phyloP scores from a whole-genome alignment of 2,888 invertebrate genomes.

The Agonopterix arenella region DNA sequence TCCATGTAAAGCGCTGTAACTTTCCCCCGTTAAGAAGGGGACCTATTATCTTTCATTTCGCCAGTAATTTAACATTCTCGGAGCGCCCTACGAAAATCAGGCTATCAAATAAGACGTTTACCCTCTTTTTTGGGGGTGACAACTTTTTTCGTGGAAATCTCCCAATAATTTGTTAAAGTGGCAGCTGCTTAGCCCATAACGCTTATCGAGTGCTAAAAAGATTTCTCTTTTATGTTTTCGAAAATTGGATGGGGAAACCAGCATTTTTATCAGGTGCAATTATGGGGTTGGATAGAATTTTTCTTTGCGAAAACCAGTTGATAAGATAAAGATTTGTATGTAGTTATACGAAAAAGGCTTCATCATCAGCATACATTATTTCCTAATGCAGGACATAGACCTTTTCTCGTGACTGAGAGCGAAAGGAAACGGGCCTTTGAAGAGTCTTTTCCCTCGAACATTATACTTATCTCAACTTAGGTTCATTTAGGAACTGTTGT shows the following conservation, averaged over 20 bases:
- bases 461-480: no score
- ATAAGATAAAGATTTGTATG: no score
- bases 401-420: no score
- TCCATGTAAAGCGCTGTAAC: slow-evolving; percentile 43
- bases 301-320: no score
- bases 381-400: no score
- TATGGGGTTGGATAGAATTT: not conserved
- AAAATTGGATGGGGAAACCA: slow-evolving; percentile 9
- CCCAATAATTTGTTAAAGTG: slow-evolving; percentile 74
- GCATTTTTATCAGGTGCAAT: slow-evolving; percentile 8
- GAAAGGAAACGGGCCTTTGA: no score
- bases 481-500: no score
- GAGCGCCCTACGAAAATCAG: slow-evolving; percentile 63
- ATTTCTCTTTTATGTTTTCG: slow-evolving; percentile 22
- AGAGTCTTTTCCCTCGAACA: no score
- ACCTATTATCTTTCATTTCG: slow-evolving; percentile 75
- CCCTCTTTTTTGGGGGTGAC: slow-evolving; percentile 60
- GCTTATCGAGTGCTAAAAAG: slow-evolving; percentile 57
- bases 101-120: slow-evolving; percentile 68
- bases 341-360: no score
- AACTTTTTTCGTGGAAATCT: slow-evolving; percentile 68
- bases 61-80: slow-evolving; percentile 73
- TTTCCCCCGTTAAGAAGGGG: slow-evolving; percentile 57
- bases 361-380: no score
- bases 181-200: slow-evolving; percentile 70